Evolutionary conservation across 2,113 vertebrate genomes (phyloP).

Genomic region (Rousettus leschenaultii): DNA sequence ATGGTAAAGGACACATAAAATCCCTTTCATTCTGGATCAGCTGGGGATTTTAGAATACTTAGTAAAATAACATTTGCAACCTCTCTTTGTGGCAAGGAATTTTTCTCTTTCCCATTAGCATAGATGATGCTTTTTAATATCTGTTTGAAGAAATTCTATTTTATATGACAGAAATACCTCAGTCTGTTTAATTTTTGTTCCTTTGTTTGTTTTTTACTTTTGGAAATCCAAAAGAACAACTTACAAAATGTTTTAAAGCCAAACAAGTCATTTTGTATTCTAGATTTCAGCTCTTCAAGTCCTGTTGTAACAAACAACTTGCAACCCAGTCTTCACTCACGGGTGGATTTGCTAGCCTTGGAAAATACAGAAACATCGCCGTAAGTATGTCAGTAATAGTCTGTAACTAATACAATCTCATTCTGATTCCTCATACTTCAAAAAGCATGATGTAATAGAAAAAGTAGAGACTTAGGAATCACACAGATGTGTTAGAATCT

Average conservation of each 20-base stretch:
- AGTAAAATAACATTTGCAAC: not conserved
- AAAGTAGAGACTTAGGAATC: not conserved
- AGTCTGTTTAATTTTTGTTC: not conserved
- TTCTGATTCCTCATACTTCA: not conserved
- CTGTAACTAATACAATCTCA: not conserved
- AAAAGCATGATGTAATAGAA: not conserved
- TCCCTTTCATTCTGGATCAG: not conserved
- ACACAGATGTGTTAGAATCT: not conserved
- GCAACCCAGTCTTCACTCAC: slow-evolving; percentile 72
- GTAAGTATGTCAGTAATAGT: slow-evolving; percentile 78
- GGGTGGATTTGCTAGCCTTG: slow-evolving; percentile 68
- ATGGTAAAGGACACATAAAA: not conserved
- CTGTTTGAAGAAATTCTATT: not conserved
- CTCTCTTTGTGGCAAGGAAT: not conserved
- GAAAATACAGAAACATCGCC: slow-evolving; percentile 64
- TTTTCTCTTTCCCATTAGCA: not conserved
- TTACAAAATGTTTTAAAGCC: slow-evolving; percentile 6
- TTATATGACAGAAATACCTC: not conserved
- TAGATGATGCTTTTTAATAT: not conserved
- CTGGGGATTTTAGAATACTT: slow-evolving; percentile 1
- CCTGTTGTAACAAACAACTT: slow-evolving; percentile 58
- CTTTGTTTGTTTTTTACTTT: not conserved
- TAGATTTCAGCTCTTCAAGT: slow-evolving; percentile 71
- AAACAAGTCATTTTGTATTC: slow-evolving; percentile 66
- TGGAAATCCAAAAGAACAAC: not conserved